Percentiles rank a stretch among this genome's conserved stretches.
Conservation (phyloP, 2,797 vertebrate genomes). For the Enoplosus armatus region DNA sequence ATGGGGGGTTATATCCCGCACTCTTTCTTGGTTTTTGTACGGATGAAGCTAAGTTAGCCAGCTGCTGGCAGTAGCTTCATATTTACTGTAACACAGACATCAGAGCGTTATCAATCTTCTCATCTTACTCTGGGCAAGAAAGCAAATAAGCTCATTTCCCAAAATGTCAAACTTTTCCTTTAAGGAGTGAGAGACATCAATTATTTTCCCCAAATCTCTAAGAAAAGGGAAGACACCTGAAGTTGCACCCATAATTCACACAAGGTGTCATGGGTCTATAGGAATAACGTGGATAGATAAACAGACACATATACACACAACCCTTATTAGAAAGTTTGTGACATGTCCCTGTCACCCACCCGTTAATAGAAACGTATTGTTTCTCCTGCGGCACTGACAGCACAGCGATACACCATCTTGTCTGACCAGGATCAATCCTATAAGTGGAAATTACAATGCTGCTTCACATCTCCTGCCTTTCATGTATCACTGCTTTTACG, state of each 20-base stretch:
- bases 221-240: neutral
- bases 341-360: slow-evolving; percentile 25
- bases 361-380: slow-evolving; percentile 42
- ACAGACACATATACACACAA: neutral
- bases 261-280: neutral
- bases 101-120: neutral
- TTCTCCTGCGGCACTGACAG: slow-evolving; percentile 38
- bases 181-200: neutral
- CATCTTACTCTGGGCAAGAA: neutral
- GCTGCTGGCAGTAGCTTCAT: neutral
- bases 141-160: neutral
- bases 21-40: neutral
- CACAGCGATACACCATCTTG: slow-evolving; percentile 26
- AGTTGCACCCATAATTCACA: neutral
- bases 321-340: slow-evolving; percentile 29
- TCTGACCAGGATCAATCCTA: slow-evolving; percentile 52
- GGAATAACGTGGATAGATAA: neutral
- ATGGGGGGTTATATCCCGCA: rapidly evolving
- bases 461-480: slow-evolving; percentile 46
- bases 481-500: slow-evolving; percentile 62
- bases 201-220: neutral
- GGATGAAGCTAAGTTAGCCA: neutral
- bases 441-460: slow-evolving; percentile 55
- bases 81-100: neutral
- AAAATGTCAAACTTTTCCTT: neutral